A percentile compares a stretch with the other conserved stretches of the same genome.
Evolutionary conservation across 2,888 invertebrate species (phyloP).

Genomic region (Leptopilina myrica): DNA sequence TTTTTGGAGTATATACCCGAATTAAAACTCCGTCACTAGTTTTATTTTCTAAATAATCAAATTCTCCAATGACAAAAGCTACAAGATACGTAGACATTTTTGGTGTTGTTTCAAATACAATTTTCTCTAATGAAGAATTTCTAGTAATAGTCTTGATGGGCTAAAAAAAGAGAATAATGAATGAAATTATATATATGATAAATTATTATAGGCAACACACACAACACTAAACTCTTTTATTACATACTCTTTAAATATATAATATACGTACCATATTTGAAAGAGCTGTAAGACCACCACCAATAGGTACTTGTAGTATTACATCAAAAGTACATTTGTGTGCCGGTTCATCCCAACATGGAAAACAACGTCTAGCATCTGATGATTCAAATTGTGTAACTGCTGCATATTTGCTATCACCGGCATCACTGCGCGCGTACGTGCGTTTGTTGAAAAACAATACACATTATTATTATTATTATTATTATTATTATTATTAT

Average conservation of each 20-base stretch:
- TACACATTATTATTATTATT: neutral
- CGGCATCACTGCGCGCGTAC: conserved; percentile 78
- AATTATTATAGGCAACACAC: too few species aligned
- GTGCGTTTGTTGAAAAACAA: conserved; percentile 44
- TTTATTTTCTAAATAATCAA: conserved; percentile 92
- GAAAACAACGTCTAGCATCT: conserved; percentile 95
- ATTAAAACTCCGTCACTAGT: conserved; percentile 90
- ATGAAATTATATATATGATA: too few species aligned
- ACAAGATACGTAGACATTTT: conserved; percentile 41
- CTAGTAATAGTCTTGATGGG: conserved; percentile 80
- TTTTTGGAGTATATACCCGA: conserved; percentile 91
- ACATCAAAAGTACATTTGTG: conserved; percentile 97
- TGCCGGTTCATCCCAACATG: conserved; percentile 99
- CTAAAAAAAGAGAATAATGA: conserved; percentile 63
- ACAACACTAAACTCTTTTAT: too few species aligned
- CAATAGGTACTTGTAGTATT: conserved; percentile 87
- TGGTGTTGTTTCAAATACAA: conserved; percentile 77
- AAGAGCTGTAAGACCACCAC: conserved; percentile 88
- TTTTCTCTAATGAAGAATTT: conserved; percentile 96
- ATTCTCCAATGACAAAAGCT: conserved; percentile 94
- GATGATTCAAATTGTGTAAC: conserved; percentile 96
- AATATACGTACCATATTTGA: conserved; percentile 89
- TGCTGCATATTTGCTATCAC: conserved; percentile 89
- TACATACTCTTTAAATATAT: too few species aligned
- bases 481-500: neutral